Base-by-base conservation (phyloP, 1,140 invertebrate genomes). In the Drosophila kanapiae region DNA sequence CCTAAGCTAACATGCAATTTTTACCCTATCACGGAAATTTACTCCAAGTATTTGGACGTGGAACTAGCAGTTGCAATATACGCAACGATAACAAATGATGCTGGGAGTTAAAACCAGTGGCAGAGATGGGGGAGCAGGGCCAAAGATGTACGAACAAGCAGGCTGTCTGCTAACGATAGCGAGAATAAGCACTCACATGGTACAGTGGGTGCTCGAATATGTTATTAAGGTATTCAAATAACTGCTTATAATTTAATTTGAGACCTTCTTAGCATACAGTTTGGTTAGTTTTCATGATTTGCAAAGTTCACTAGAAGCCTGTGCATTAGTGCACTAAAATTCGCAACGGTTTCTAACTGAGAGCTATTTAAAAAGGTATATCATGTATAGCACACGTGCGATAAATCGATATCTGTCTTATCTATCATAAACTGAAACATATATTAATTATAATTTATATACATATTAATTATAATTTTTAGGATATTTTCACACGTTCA, bases 11-110 rank as follows among this genome's bases (percentile, higher is more conserved):
- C 53, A 58, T 80, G 69, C 80, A 83, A 78, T 85, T 51, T 85
- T 51, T 53, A 56, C 40, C 40, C 63, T 64, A 76, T 74, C 51
- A 65, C 40, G 69, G 38, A 57, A 45, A 61, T 48, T 45, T 59
- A 45, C 58, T 57, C 51, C 53, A 67, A 42, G 54, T 37, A 69
- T 61, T 47, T 33, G 37, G 47, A 53, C 57, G 61, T 61, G 67
- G 45, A 82, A 82, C 75, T 67, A 61, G 70, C 57, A 70, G 60
- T 49, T 80, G 78, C 56, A 75, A 70, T 80, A 70, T 78, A 80
- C 82, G 68, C 72, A 80, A 37, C 81, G 54, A 77, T 78, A 85
- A 85, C 78, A 85, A 85, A 86, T 79, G 83, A 86, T 76, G 62
- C 60, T 86, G 83, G 63, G 9, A 35, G 29, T 37, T 29, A 31